Percentiles rank a stretch among this genome's conserved stretches.
Evolutionary conservation across 2,888 invertebrate species (phyloP).

Genomic region (Tubulanus polymorphus): DNA sequence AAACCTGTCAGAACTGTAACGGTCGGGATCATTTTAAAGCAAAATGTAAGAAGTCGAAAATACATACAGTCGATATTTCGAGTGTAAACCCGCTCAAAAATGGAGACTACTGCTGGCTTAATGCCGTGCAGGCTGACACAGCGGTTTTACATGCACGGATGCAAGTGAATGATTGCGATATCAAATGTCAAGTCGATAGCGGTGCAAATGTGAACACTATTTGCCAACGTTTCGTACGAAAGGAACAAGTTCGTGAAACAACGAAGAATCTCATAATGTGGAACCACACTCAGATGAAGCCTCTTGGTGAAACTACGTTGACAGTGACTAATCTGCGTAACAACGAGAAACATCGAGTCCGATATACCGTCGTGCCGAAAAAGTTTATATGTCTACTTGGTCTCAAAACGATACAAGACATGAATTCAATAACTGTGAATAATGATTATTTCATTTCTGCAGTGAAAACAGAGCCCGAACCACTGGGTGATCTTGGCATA

Average conservation of each 20-base stretch:
- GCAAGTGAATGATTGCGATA: not conserved
- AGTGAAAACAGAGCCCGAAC: not conserved
- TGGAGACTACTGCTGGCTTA: not conserved
- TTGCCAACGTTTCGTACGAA: slow-evolving; percentile 6
- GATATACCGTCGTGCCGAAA: not conserved
- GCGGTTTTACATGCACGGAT: not conserved
- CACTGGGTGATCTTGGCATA: slow-evolving; percentile 8
- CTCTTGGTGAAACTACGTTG: slow-evolving; percentile 2
- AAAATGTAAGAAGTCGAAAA: not conserved
- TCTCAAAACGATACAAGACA: slow-evolving; percentile 3
- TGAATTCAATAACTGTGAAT: not conserved
- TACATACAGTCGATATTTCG: not conserved
- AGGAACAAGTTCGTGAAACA: not conserved
- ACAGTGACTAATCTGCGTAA: not conserved
- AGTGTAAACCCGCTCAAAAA: not conserved
- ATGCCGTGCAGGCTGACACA: not conserved
- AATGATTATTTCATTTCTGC: not conserved
- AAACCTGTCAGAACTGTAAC: slow-evolving; percentile 7
- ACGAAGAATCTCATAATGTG: slow-evolving; percentile 5
- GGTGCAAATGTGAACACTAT: slow-evolving; percentile 13
- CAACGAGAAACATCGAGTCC: not conserved
- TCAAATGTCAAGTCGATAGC: slow-evolving; percentile 7
- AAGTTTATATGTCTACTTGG: not conserved
- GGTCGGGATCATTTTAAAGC: slow-evolving; percentile 10
- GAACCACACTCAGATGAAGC: slow-evolving; percentile 3